Base-by-base conservation (phyloP, 92 coral and sea anemone species). In the Muricea muricata region DNA sequence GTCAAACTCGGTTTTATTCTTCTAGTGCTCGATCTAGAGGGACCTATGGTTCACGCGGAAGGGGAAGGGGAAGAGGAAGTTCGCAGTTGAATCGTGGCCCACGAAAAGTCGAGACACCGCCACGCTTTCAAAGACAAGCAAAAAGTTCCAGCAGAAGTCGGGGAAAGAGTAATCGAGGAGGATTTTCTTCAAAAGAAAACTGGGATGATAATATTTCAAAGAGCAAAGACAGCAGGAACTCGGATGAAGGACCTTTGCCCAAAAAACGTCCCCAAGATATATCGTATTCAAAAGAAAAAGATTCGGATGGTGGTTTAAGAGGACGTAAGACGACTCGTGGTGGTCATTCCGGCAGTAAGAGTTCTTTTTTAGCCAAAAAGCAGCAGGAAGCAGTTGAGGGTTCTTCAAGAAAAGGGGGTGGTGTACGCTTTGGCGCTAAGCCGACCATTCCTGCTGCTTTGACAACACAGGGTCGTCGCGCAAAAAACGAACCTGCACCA, bases 341-440 rank as follows among this genome's bases (percentile, higher is more conserved):
- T 79, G 88, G 74, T 90, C 92, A 86, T 76, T 84, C 60, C 73
- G 93, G 78, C 87, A 94, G 68, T 91, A 92, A 68, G 97, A 97
- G 88, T 81, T 78, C 94, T 97, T 97, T 97, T 97, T 97, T 97
- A 97, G 97, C 88, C 82, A 97, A 97, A 94, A 93, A 88, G 99
- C 99, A 97, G 99, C 97, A 93, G 97, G 98, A 91, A 92, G 91
- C 85, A 92, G 94, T 73, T 93, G 99, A 92, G 37, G 99, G 99
- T 92, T 92, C 98, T 82, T 92, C 88, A 75, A 71, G 83, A 54
- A 78, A 78, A 56, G 71, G 71, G 11, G 37, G 71, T 56, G 47
- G 18, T n/a, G n/a, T n/a, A 28, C 61, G 79, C 75, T 87, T 91
- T 84, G 88, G 94, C 91, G 91, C 92, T 87, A 90, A 89, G 90